Conservation (phyloP, 2,888 invertebrate genomes). For the Troides aeacus region DNA sequence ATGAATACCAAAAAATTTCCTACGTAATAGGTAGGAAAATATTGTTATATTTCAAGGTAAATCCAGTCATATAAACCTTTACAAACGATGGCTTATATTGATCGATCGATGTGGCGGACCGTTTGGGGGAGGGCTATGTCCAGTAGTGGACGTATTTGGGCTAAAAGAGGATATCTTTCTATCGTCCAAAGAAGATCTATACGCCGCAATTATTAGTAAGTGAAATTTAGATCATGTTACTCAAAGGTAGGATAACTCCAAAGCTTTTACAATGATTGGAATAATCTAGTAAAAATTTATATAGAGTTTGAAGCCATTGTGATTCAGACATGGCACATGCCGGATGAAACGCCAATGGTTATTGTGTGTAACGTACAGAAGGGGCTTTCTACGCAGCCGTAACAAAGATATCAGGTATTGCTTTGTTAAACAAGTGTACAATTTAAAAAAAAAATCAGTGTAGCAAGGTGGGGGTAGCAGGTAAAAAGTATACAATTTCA, state of each 20-base stretch:
- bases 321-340: slow-evolving; percentile 5
- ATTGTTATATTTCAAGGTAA: too few species aligned
- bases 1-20: too few species aligned
- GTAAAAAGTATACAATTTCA: background rate
- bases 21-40: too few species aligned
- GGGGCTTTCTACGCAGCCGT: slow-evolving; percentile 2
- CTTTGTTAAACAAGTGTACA: slow-evolving; percentile 13
- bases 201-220: too few species aligned
- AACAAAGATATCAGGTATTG: slow-evolving; percentile 24
- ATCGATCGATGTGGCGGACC: too few species aligned
- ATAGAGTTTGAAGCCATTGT: slow-evolving; percentile 11
- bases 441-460: slow-evolving; percentile 21
- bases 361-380: slow-evolving; percentile 16
- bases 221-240: too few species aligned
- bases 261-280: background rate
- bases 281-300: slow-evolving; percentile 7
- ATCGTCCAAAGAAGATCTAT: too few species aligned
- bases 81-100: too few species aligned
- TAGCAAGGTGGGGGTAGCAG: slow-evolving; percentile 9
- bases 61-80: too few species aligned
- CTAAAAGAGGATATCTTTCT: too few species aligned
- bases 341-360: slow-evolving; percentile 13
- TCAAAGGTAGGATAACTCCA: background rate
- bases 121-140: too few species aligned
- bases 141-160: too few species aligned